Base-by-base conservation (phyloP, 2,888 invertebrate genomes). In the Lithophane semibrunnea region DNA sequence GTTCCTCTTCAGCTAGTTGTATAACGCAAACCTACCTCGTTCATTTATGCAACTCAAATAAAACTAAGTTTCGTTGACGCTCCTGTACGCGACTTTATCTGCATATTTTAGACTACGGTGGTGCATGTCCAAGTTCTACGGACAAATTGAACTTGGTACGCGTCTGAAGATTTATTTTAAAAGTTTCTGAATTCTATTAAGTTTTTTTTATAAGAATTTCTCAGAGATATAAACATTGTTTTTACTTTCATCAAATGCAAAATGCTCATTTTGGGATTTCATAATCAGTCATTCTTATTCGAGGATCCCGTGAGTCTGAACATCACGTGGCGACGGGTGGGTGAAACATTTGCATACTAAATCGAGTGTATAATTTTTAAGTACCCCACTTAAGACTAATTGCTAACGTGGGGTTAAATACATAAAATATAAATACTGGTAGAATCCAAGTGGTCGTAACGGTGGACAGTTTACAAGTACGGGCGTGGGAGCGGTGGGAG, bases 31-130 rank as follows among this genome's bases (percentile, higher is more conserved):
- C 88, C 86, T 84, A 89, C 83, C 81, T 88, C 84, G 87, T 90
- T 90, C 90, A 88, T 90, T 90, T 89, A 90, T 84, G 86, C 86
- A 90, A 92, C 90, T 92, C 88, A 91, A 91, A 93, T 92, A 90
- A 89, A 91, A 91, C 89, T 91, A 88, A 92, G 91, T 92, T 91
- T 85, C 86, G 83, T 88, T 90, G 90, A 86, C 88, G 87, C 85
- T 88, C 85, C 82, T 86, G 85, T 82, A 88, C 87, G 88, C 83
- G 89, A 88, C 88, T 91, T 90, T 91, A 90, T 89, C 88, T 88
- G 82, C 87, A 88, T 86, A 88, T 89, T 89, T 89, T 83, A 87
- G 81, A 84, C 73, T 75, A 80, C 79, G 79, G 82, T 71, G 75
- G 72, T 84, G 89, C 85, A 82, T 86, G 85, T 80, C 82, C 84